Base-by-base conservation (phyloP, 1,140 invertebrate species). In the Bactericera cockerelli region DNA sequence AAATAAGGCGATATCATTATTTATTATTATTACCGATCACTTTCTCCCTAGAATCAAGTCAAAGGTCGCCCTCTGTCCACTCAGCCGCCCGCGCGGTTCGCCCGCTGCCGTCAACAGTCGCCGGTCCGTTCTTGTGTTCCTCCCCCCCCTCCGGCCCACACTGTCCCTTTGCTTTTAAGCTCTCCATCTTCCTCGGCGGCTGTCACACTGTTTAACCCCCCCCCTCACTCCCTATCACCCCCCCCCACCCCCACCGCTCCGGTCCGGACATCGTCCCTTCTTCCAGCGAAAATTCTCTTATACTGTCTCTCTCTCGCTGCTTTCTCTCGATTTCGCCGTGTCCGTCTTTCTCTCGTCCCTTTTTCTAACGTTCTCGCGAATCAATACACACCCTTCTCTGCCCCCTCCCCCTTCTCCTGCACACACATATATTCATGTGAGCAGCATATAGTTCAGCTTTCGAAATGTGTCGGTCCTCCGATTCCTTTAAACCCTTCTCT, bases 101-200 rank as follows among this genome's bases (percentile, higher is more conserved):
- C 42, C 19, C 22, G 8, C 22, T 22, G 22, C 42, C 8, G 8
- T 16, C 3, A 49, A 49, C 19, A 16, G 42, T 19, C 42, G 19
- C 4, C 42, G 19, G n/a, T 4, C 4, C 19, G n/a, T 49, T 19
- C 42, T 49, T 31, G 28, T 31, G 28, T 31, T 31, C 13, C 13
- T 31, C 22, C 19, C 42, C 19, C n/a, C n/a, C 42, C 19, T 16
- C 42, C 19, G 19, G 13, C 28, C 28, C 42, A 49, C 42, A 16
- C 42, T 49, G 42, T 49, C 42, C 42, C 42, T 49, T 49, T 49
- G 22, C 42, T 49, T 49, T 22, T 19, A 49, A 49, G 22, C 42
- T 49, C n/a, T 49, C 22, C 42, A 19, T 49, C 22, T 22, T 49
- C 22, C 42, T 49, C 42, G n/a, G 4, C 19, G 6, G n/a, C 42